Evolutionary conservation across 2,797 vertebrate genomes (phyloP), one percentile per base, ranked within the genome.

Genomic region (Urocyon cinereoargenteus): DNA sequence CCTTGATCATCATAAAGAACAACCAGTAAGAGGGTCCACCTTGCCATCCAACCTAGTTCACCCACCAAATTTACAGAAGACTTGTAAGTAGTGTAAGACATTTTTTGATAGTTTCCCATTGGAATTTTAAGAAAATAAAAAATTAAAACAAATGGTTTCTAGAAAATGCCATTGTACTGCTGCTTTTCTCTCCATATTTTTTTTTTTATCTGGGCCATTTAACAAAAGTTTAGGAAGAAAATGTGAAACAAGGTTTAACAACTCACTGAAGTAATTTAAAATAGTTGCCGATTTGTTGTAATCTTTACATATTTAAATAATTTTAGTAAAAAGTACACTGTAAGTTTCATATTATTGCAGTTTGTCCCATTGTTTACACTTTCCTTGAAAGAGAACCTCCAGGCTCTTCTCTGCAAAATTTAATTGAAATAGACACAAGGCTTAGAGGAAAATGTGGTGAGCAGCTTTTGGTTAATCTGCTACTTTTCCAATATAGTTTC

Each of bases 1-100:
- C 98, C 98, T 99, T 97, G 99, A 99, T 83, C 98, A 99, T 84
- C 99, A 99, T n/a, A 99, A 99, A 97, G 99, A 99, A n/a, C 99
- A 99, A 78, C 99, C 98, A 82, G 94, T 97, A 15, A 99, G 98
- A 97, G 99, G 99, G 97, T 97, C 99, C 66, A 93, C 98, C 0
- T 96, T 99, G 86, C 97, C 99, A 62, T 96, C 99, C 36, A 99
- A 98, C 7, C 96, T 99, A 34, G 97, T 99, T 84, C 98, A 99
- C 96, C 99, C 99, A 34, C 98, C 99, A 84, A 95, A 99, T 93
- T 97, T 99, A 87, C 99, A 99, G 96, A 99, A 99, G 97, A 99
- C 99, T 3, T 99, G 99, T 99, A 98, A 99, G 99, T 98, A 92
- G 55, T 72, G 81, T 5, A 5, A 73, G 86, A 49, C 8, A 9